These are phyloP conservation scores for Leptinotarsa peninsularis DNA, from an alignment of 2,888 invertebrate genomes.

Conservation along the genomic window DNA sequence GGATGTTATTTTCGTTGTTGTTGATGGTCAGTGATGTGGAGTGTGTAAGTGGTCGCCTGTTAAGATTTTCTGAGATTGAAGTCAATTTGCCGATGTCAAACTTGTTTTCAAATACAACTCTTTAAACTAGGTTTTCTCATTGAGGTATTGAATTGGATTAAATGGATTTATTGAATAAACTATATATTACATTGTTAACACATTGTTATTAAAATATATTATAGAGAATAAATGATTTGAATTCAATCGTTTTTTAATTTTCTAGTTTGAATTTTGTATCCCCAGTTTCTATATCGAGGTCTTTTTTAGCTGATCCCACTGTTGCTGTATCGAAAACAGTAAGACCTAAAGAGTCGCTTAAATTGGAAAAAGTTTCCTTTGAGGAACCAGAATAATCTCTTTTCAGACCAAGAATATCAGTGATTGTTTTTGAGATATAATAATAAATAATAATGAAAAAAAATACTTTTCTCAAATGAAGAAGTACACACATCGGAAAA, in stretches of 20 bases:
- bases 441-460: no score
- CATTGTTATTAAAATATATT: slow-evolving; percentile 57
- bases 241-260: slow-evolving; percentile 7
- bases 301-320: no score
- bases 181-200: slow-evolving; percentile 60
- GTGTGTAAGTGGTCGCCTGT: slow-evolving; percentile 11
- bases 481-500: no score
- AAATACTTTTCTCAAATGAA: no score
- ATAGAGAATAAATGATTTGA: slow-evolving; percentile 54
- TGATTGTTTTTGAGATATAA: no score
- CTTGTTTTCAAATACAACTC: slow-evolving; percentile 50
- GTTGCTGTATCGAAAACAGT: no score
- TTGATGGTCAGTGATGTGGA: slow-evolving; percentile 36
- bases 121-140: slow-evolving; percentile 51
- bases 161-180: slow-evolving; percentile 54
- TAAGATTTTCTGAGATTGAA: slow-evolving; percentile 40
- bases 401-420: no score
- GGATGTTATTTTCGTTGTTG: slow-evolving; percentile 43
- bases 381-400: no score
- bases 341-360: no score
- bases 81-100: slow-evolving; percentile 53
- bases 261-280: neutral
- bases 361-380: no score
- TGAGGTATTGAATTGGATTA: slow-evolving; percentile 51
- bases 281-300: no score